Evolutionary conservation across 2,113 vertebrate genomes (phyloP).

Genomic region (Strix aluco): DNA sequence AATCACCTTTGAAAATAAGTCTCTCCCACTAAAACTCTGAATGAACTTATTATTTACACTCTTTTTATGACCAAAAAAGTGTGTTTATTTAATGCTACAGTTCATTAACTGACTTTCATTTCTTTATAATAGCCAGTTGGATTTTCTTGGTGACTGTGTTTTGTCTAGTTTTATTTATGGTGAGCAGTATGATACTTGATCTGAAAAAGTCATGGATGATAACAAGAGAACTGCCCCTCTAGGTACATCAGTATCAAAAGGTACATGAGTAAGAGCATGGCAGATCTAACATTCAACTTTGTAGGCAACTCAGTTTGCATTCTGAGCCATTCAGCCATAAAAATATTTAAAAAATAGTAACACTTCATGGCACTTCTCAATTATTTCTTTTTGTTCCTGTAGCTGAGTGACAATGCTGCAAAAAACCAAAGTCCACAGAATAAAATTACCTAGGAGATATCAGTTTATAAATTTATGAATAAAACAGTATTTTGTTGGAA

Average conservation of each 20-base stretch:
- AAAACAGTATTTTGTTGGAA: neutral
- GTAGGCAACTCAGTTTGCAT: neutral
- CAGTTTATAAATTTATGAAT: neutral
- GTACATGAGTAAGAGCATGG: neutral
- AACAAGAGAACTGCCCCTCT: neutral
- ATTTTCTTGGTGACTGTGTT: neutral
- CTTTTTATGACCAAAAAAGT: neutral
- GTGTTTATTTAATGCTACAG: neutral
- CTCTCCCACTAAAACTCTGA: neutral
- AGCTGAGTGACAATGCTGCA: neutral
- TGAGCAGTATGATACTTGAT: rapidly evolving
- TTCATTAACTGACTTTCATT: neutral
- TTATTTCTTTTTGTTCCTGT: neutral
- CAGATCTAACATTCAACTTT: neutral
- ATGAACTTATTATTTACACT: neutral
- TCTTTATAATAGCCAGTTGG: neutral
- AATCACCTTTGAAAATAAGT: neutral
- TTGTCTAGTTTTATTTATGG: neutral
- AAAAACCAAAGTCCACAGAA: neutral
- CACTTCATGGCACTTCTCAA: neutral
- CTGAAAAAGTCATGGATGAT: neutral
- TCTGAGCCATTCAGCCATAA: neutral
- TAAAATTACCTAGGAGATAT: neutral
- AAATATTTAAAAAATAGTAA: neutral
- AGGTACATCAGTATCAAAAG: neutral